These are phyloP conservation scores for Thermophis baileyi DNA, from an alignment of 2,113 vertebrate genomes.

Conservation along the genomic window DNA sequence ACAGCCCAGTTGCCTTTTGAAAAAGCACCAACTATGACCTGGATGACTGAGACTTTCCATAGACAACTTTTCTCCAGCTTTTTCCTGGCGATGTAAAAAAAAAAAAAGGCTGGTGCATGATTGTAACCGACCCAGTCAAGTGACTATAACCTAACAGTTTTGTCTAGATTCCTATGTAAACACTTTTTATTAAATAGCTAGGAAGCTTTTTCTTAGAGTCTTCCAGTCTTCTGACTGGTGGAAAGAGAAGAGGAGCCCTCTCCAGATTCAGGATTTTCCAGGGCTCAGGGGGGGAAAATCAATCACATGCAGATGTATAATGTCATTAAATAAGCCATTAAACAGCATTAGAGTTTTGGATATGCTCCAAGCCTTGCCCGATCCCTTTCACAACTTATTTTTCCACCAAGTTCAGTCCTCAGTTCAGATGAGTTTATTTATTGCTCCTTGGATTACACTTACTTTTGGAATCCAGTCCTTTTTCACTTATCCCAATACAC, in stretches of 20 bases:
- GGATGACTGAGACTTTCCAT: too few relatives aligned
- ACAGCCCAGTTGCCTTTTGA: too few relatives aligned
- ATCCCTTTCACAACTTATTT: not conserved
- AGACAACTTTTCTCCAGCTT: not conserved
- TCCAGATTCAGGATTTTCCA: not conserved
- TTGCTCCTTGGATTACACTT: not conserved
- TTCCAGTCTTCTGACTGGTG: not conserved
- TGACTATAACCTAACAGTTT: not conserved
- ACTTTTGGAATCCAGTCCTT: not conserved
- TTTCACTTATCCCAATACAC: not conserved
- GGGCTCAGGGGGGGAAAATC: not conserved
- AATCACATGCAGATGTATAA: not conserved
- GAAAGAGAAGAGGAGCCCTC: not conserved
- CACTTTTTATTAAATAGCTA: not conserved
- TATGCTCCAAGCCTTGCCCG: not conserved
- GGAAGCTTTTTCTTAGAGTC: not conserved
- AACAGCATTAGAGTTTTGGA: not conserved
- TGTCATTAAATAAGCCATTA: not conserved
- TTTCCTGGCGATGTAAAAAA: not conserved
- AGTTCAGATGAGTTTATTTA: not conserved
- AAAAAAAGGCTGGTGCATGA: not conserved
- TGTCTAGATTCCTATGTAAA: not conserved
- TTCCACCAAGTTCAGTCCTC: not conserved
- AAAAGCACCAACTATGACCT: too few relatives aligned
- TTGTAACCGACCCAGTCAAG: not conserved